Evolutionary conservation across 2,113 vertebrate species (phyloP), one percentile per base, ranked within the genome.

Genomic region (Haemorhous mexicanus): DNA sequence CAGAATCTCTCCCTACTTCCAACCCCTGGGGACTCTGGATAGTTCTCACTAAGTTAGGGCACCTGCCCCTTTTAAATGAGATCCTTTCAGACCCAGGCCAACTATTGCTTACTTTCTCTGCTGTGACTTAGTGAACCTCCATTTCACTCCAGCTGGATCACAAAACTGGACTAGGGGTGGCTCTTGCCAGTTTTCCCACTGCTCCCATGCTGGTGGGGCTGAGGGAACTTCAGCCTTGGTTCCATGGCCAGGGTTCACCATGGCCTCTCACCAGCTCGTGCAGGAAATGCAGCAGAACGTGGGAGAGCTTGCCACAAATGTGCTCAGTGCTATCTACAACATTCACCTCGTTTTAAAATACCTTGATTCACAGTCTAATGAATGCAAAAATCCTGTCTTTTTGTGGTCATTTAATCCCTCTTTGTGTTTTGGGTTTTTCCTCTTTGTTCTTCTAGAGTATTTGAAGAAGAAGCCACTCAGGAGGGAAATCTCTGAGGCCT

Each of bases 401-500:
- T 35, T 50, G 55, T 64, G 55, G 37, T 94, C 49, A 53, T 94
- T 80, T 80, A 90, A 96, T 91, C 59, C 55, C 69, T 89, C 84
- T 95, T 67, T 95, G 12, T 35, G 81, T 82, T 82, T 59, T 74
- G 49, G 53, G 20, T 32, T 35, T 30, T 53, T 16, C n/a, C 72
- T 9, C 53, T 94, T 89, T 96, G 33, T 97, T 89, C 84, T 94
- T 89, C 53, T 77, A 98, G 98, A 94, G 11, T 83, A 88, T 81
- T 16, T 96, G 87, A 98, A 59, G 97, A 98, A 83, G 93, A 96
- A 95, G 14, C 27, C 23, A 13, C 18, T 77, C 23, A 88, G 66
- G 73, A 53, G 0, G 8, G 74, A 69, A 50, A 91, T 98, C 53
- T 93, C 18, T 70, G 97, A 98, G 1, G 97, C 95, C 74, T 99